Percentiles rank a stretch among this genome's conserved stretches.
phyloP scores from a whole-genome alignment of 2,797 vertebrate genomes.

The Calcarius lapponicus region DNA sequence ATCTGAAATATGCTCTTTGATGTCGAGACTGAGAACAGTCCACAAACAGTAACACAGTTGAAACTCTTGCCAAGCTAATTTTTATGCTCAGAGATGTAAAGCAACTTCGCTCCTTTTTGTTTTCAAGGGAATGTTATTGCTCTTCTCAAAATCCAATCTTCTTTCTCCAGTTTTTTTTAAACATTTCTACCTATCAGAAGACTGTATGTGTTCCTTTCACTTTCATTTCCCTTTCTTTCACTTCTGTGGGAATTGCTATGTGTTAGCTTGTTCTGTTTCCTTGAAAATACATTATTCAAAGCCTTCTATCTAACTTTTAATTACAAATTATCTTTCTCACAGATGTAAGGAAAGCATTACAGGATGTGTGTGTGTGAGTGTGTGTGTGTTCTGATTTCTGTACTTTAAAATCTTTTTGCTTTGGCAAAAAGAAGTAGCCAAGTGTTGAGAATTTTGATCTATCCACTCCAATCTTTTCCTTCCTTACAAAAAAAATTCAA shows the following conservation, averaged over 20 bases:
- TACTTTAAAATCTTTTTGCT: neutral
- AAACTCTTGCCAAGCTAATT: neutral
- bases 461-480: neutral
- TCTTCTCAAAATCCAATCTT: neutral
- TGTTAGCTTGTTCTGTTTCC: neutral
- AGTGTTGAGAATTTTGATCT: neutral
- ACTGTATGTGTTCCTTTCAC: neutral
- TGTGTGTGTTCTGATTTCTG: neutral
- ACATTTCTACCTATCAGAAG: neutral
- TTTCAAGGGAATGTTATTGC: neutral
- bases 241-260: neutral
- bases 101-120: neutral
- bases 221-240: neutral
- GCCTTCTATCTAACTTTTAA: neutral
- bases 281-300: neutral
- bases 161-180: neutral
- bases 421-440: neutral
- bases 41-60: neutral
- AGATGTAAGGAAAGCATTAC: neutral
- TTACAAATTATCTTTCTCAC: neutral
- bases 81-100: neutral
- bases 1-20: neutral
- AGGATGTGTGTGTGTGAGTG: neutral
- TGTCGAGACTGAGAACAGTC: neutral
- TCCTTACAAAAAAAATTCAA: neutral